These are phyloP conservation scores for Eutrigla gurnardus DNA, from an alignment of 2,797 vertebrate species.

Conservation along the genomic window DNA sequence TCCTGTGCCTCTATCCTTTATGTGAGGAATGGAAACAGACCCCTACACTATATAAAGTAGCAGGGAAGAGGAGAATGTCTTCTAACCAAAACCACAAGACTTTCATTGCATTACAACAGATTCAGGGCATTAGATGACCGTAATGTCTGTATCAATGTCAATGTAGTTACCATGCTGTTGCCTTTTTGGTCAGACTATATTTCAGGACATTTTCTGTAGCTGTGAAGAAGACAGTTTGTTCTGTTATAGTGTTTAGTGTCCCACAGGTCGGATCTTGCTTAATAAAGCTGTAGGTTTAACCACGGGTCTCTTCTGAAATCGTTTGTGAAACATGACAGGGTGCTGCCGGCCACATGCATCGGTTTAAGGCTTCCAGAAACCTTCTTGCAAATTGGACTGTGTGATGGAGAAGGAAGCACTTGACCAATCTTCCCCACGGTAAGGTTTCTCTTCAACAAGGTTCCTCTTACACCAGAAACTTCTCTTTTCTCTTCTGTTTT, in stretches of 20 bases:
- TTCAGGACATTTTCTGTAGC: not conserved
- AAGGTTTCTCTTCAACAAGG: slow-evolving; percentile 45
- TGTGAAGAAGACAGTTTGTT: not conserved
- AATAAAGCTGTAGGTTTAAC: not conserved
- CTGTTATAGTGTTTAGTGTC: not conserved
- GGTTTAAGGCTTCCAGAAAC: slow-evolving; percentile 3
- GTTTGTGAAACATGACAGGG: slow-evolving; percentile 6
- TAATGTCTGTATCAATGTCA: slow-evolving; percentile 1
- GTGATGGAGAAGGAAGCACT: slow-evolving; percentile 50
- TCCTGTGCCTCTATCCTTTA: slow-evolving; percentile 35
- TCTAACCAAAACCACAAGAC: slow-evolving; percentile 2
- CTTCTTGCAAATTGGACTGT: slow-evolving; percentile 17
- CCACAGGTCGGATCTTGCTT: not conserved
- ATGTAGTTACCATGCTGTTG: not conserved
- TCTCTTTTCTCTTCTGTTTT: slow-evolving; percentile 52
- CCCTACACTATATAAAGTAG: not conserved
- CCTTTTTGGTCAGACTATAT: slow-evolving; percentile 1
- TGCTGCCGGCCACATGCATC: not conserved
- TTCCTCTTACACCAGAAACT: slow-evolving; percentile 56
- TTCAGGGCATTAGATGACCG: slow-evolving; percentile 8
- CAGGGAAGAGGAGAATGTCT: not conserved
- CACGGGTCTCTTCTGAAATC: not conserved
- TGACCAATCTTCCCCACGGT: slow-evolving; percentile 37
- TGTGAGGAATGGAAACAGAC: slow-evolving; percentile 60
- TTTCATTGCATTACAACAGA: slow-evolving; percentile 2